phyloP scores from a whole-genome alignment of 2,888 invertebrate species.

The Terebella lapidaria region DNA sequence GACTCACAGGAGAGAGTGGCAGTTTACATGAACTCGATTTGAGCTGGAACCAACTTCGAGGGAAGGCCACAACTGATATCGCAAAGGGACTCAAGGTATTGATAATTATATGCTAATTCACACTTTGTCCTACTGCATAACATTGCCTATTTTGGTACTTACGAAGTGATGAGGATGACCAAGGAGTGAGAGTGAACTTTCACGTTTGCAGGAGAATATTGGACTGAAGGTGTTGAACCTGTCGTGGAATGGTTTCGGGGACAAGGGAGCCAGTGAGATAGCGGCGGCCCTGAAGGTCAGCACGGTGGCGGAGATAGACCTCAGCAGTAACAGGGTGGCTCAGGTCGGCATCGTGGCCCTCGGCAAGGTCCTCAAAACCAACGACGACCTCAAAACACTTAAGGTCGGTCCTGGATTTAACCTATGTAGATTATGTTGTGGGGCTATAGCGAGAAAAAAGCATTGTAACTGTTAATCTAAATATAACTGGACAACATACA shows the following conservation, averaged over 20 bases:
- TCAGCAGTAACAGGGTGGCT: conserved; percentile 40
- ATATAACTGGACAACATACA: too few species aligned
- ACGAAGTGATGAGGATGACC: too few species aligned
- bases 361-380: conserved; percentile 29
- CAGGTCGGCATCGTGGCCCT: conserved; percentile 40
- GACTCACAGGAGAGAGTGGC: conserved; percentile 39
- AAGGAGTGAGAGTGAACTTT: too few species aligned
- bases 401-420: conserved; percentile 17
- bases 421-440: too few species aligned
- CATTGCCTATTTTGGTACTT: too few species aligned
- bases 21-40: conserved; percentile 39
- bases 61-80: conserved; percentile 34
- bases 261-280: conserved; percentile 38
- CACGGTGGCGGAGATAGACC: conserved; percentile 36
- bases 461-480: too few species aligned
- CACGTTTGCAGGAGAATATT: conserved; percentile 41
- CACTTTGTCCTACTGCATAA: too few species aligned
- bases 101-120: too few species aligned
- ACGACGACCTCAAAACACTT: conserved; percentile 12
- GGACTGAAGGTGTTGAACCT: conserved; percentile 36
- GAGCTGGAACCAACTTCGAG: conserved; percentile 47
- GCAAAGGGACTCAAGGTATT: conserved; percentile 41
- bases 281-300: conserved; percentile 32
- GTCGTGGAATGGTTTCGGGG: conserved; percentile 51
- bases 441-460: too few species aligned